These are phyloP conservation scores for Halcyon leucocephala DNA, from an alignment of 2,797 vertebrate species.

Conservation along the genomic window DNA sequence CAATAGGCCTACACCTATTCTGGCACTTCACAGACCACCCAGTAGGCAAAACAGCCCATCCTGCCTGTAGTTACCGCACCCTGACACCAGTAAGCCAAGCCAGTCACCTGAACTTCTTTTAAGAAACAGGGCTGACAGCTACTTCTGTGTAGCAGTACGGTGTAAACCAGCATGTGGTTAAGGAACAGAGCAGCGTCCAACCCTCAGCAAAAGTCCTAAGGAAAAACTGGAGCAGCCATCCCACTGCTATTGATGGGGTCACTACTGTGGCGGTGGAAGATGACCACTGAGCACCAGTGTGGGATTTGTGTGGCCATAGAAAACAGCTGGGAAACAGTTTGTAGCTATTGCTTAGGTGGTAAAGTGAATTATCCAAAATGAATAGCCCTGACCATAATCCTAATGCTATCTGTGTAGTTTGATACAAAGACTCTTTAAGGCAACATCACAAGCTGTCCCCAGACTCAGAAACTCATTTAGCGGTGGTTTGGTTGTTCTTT, in stretches of 20 bases:
- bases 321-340: neutral
- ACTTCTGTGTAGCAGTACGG: neutral
- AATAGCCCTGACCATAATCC: neutral
- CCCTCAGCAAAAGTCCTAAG: neutral
- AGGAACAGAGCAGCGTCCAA: neutral
- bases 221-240: neutral
- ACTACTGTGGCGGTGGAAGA: neutral
- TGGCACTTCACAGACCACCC: neutral
- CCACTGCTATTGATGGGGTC: neutral
- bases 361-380: neutral
- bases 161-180: neutral
- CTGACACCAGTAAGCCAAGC: neutral
- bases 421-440: neutral
- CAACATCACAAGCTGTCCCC: neutral
- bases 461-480: neutral
- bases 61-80: fast-evolving
- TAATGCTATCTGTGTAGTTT: neutral
- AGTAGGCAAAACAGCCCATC: neutral
- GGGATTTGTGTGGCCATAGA: neutral
- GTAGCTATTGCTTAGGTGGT: neutral
- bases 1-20: neutral
- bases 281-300: fast-evolving
- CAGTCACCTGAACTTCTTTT: neutral
- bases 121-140: neutral
- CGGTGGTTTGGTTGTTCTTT: neutral